A percentile compares a stretch with the other conserved stretches of the same genome.
Evolutionary conservation across 2,113 vertebrate species (phyloP).

Genomic region (Beaufortia kweichowensis): DNA sequence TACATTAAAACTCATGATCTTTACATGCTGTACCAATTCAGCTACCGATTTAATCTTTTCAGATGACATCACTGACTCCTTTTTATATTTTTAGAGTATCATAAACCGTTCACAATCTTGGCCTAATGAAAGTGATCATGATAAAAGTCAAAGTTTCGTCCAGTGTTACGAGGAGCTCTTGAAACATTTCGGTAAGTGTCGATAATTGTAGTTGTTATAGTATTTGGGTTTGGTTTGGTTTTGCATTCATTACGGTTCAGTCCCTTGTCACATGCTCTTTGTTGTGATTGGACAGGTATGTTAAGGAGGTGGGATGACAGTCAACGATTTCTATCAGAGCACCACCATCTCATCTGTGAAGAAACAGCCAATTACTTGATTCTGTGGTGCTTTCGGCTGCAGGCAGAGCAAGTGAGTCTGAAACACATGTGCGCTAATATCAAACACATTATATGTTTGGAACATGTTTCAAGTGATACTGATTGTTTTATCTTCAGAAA

Average conservation of each 20-base stretch:
- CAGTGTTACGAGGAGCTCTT: conserved; percentile 90
- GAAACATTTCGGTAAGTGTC: conserved; percentile 89
- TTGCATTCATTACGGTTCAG: background rate
- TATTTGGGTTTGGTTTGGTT: background rate
- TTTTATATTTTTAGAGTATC: conserved; percentile 79
- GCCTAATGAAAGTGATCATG: conserved; percentile 79
- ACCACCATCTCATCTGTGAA: conserved; percentile 92
- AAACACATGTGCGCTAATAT: background rate
- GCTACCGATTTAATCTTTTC: too few relatives aligned
- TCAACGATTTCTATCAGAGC: conserved; percentile 90
- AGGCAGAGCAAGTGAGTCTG: conserved; percentile 86
- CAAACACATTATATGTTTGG: background rate
- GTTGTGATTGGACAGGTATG: conserved; percentile 79
- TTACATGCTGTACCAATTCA: too few relatives aligned
- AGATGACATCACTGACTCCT: background rate
- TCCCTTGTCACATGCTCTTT: background rate
- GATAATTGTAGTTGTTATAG: background rate
- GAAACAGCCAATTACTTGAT: conserved; percentile 91
- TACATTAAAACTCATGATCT: too few relatives aligned
- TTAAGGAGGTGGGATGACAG: conserved; percentile 96
- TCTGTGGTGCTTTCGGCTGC: conserved; percentile 93
- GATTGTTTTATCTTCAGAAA: conserved; percentile 75
- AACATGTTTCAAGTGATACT: background rate
- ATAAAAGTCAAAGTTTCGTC: conserved; percentile 82
- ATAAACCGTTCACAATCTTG: conserved; percentile 83